Base-by-base conservation (phyloP, 2,888 invertebrate species). In the Drosophila gaucha region DNA sequence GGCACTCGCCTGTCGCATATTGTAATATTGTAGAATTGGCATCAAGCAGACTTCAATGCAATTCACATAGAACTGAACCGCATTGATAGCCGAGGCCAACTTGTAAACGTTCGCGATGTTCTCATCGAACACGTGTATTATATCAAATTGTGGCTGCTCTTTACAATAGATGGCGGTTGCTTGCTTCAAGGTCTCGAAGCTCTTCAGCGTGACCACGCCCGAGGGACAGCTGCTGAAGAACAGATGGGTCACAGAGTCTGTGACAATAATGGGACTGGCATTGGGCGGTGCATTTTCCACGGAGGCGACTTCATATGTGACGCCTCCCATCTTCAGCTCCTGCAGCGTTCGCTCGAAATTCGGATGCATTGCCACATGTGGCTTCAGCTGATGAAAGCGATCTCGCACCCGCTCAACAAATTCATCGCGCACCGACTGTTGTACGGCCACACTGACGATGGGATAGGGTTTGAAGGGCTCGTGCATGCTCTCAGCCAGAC, bases 121-220 rank as follows among this genome's bases (percentile, higher is more conserved):
- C 62, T 90, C 89, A 44, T 90, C 86, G 70, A 91, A 91, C 12
- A 90, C 63, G 4, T 89, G 76, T 0, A 84, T 79, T 0, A 64
- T 78, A 8, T 67, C 57, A 18, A 85, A 87, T 0, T 39, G 20
- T 1, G 83, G 49, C 0, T 67, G 70, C 49, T 91, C 90, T 6
- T 64, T 62, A 6, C 39, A 26, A 8, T 74, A 84, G 8, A 89
- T 59, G 0, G 55, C 14, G 0, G 78, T 74, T 8, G 86, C 88
- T 35, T 91, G 89, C 3, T 62, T 62, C 0, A 82, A 71, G 0
- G 82, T 89, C 0, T 87, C 78, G 33, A 91, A 90, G 0, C 75
- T 67, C 20, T 89, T 88, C 22, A 91, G 16, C 0, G 88, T 89
- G 0, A 87, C 83, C 50, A 89, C 60, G 8, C 76, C 66, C 4